Base-by-base conservation (phyloP, 2,888 invertebrate species). In the Molorchus minor region DNA sequence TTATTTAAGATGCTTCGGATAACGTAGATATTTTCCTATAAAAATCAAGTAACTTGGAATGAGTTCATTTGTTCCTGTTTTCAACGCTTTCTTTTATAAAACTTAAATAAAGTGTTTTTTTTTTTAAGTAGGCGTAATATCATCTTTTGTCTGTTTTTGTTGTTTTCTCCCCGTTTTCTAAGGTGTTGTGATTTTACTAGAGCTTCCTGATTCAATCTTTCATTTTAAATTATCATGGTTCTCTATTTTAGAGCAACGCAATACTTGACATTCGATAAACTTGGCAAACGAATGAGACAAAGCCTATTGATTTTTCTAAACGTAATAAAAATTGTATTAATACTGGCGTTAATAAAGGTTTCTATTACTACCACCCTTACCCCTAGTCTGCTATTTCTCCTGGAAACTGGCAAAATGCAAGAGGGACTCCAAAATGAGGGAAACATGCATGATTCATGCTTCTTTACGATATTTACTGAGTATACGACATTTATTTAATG, bases 401-500 rank as follows among this genome's bases (percentile, higher is more conserved):
- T 73, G 67, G 71, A 76, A 77, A 75, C 73, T 73, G 67, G 69
- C 73, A 67, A 73, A 75, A 74, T 72, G 56, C 63, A 65, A 71
- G 73, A 76, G 73, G 74, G 72, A 74, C 77, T 70, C 67, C 61
- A 71, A 76, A 77, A 73, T 77, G 73, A 78, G 78, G 78, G 77
- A 76, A 76, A 77, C 76, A 38, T 58, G 75, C 69, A 77, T 78
- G 78, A 78, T 71, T 78, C 78, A 78, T 78, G 71, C 76, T 76
- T 77, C 75, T 75, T 76, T 75, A 67, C 69, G 61, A 68, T 66
- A 58, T 71, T 69, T 61, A 62, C 61, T 66, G 62, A 64, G 60
- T 64, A 64, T 69, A 63, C 64, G 69, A 68, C 74, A 75, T 74
- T 74, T 74, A 74, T 75, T 74, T 72, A 75, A 74, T 74, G 75